Conservation (phyloP, 2,797 vertebrate genomes). For the Margarornis squamiger region DNA sequence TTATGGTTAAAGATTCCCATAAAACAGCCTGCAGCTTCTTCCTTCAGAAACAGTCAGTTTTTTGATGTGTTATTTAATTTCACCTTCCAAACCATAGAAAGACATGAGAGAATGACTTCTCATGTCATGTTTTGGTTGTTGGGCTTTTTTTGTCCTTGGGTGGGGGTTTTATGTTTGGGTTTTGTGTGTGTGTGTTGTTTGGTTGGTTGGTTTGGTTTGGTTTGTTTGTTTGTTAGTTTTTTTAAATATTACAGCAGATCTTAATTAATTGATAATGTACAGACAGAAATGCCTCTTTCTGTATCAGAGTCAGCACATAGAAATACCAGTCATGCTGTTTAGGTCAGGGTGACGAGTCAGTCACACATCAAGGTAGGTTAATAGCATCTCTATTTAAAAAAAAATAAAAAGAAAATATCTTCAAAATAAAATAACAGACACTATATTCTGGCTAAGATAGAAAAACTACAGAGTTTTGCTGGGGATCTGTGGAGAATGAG, state of each 20-base stretch:
- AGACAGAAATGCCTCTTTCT: neutral
- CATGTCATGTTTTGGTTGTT: neutral
- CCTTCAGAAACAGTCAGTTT: neutral
- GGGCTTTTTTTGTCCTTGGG: neutral
- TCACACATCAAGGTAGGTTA: neutral
- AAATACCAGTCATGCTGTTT: neutral
- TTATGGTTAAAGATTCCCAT: conserved; percentile 52
- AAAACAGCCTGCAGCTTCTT: conserved; percentile 34
- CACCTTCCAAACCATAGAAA: neutral
- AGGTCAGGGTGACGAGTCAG: neutral
- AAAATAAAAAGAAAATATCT: neutral
- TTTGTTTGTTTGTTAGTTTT: neutral
- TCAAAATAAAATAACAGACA: neutral
- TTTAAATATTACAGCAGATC: neutral
- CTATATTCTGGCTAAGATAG: neutral
- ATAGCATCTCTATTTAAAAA: neutral
- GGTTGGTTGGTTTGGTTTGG: too few species aligned
- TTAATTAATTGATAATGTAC: neutral
- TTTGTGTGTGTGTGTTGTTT: neutral
- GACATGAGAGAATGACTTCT: neutral
- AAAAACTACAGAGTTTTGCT: neutral
- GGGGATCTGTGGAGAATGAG: neutral
- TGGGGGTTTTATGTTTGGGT: neutral
- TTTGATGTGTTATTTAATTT: neutral
- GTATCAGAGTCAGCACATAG: neutral